Evolutionary conservation across 2,797 vertebrate species (phyloP), one percentile per base, ranked within the genome.

Genomic region (Micrastur ruficollis): DNA sequence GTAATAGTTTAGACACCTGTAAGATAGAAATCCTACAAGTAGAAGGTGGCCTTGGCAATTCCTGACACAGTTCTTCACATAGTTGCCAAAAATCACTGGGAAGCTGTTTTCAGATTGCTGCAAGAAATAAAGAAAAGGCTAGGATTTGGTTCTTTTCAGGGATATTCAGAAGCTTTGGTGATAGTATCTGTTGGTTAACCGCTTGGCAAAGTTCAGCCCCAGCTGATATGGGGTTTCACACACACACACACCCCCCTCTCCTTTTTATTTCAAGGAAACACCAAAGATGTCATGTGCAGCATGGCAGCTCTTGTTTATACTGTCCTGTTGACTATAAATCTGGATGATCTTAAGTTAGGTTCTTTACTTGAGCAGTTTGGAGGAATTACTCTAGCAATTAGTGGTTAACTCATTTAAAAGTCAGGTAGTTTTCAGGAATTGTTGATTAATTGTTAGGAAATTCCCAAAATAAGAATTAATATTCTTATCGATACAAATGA

Each of bases 281-380:
- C 22, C 3, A 14, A 52, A 44, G 25, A 27, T 1, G 1, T 3
- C 15, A 11, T 0, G 2, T 3, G 1, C 23, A 20, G 58, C 17
- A 11, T 31, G 9, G 2, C 55, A 73, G 79, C 15, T 26, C 56
- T 12, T 16, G 3, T 16, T 81, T 12, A 5, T 15, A 13, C 13
- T 8, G 3, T 68, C n/a, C 75, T 95, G 32, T 46, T 38, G n/a
- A 17, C 62, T 13, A 6, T 20, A 66, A 31, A 55, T 34, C 63
- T 58, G 38, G n/a, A 53, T 36, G 17, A 63, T 73, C 66, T 36
- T 26, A 70, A 81, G 47, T 40, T 47, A 76, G 40, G 44, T 52
- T 82, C 55, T 49, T 91, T 70, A 27, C 66, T 76, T 66, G 8
- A 83, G 62, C 31, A 79, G 13, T 70, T 67, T 31, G 80, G 34